phyloP scores from a whole-genome alignment of 2,888 invertebrate species.

The Synanthedon myopaeformis region DNA sequence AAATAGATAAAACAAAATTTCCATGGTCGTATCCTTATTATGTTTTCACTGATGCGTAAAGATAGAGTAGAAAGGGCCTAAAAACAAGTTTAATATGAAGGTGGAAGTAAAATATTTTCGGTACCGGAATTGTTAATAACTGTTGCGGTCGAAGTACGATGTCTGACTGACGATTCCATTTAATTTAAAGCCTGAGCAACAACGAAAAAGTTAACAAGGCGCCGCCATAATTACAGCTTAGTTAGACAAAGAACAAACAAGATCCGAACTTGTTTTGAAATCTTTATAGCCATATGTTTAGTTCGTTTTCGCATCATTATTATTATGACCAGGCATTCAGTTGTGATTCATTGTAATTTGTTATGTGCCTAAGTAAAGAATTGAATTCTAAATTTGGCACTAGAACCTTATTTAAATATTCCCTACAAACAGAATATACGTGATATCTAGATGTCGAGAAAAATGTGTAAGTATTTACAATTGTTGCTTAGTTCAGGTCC shows the following conservation, averaged over 20 bases:
- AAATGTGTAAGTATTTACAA: no score
- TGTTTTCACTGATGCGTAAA: constrained; percentile 27
- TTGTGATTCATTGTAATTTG: no score
- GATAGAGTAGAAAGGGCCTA: constrained; percentile 36
- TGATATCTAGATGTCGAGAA: no score
- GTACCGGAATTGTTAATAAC: constrained; percentile 67
- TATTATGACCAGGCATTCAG: constrained; percentile 1
- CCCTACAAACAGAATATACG: no score
- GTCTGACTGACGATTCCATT: constrained; percentile 52
- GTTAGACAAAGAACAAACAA: constrained; percentile 58
- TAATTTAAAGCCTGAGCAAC: constrained; percentile 61
- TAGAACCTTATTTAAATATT: no score
- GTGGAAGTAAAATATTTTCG: constrained; percentile 67
- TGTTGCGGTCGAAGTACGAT: constrained; percentile 47
- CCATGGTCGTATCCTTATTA: constrained; percentile 26
- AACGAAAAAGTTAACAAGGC: constrained; percentile 55
- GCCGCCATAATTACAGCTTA: constrained; percentile 61
- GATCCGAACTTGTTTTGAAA: constrained; percentile 33
- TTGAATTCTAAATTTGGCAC: no score
- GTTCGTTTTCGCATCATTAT: constrained; percentile 26
- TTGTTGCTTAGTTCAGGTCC: no score
- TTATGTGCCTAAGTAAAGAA: no score
- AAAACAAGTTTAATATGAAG: constrained; percentile 64
- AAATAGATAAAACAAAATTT: no score
- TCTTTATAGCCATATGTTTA: constrained; percentile 51